Evolutionary conservation across 2,888 invertebrate species (phyloP).

Genomic region (Resseliella maxima): DNA sequence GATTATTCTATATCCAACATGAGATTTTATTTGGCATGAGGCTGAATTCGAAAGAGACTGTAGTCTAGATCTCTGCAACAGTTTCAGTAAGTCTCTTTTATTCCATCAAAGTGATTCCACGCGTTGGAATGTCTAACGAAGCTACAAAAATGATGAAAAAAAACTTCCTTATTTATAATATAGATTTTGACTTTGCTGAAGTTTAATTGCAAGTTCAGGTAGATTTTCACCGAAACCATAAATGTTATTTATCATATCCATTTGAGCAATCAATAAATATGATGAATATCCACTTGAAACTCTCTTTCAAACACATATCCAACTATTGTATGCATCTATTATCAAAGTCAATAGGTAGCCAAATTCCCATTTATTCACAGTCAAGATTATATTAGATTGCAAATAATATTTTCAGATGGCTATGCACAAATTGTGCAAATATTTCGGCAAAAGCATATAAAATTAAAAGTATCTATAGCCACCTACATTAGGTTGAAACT

Average conservation of each 20-base stretch:
- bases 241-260: background rate
- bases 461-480: background rate
- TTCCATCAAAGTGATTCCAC: background rate
- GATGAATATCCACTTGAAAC: background rate
- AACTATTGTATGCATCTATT: background rate
- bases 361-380: background rate
- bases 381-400: background rate
- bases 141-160: too few species aligned
- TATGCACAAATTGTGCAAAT: background rate
- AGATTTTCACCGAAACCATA: background rate
- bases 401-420: background rate
- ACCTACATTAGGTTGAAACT: background rate
- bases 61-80: too few species aligned
- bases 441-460: background rate
- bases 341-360: background rate
- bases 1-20: background rate
- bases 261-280: slow-evolving; percentile 18
- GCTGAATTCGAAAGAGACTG: too few species aligned
- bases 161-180: too few species aligned
- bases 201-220: background rate
- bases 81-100: background rate
- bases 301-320: background rate
- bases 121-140: too few species aligned
- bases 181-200: background rate
- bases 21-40: background rate